Evolutionary conservation across 2,797 vertebrate genomes (phyloP).

Genomic region (Ambastaia sidthimunki): DNA sequence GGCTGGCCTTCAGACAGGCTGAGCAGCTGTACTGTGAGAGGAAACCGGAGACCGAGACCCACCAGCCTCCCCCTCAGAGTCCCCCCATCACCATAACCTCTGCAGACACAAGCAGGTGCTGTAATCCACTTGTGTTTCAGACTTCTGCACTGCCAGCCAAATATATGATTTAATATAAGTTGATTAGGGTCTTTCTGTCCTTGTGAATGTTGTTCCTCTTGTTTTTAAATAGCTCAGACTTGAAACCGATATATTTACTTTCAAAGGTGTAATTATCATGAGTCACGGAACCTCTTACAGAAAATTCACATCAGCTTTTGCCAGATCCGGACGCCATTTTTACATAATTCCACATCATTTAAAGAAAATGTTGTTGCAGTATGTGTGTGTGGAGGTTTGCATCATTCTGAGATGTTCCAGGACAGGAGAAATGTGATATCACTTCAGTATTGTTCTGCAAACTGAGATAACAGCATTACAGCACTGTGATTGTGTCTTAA

Average conservation of each 20-base stretch:
- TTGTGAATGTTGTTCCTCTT: too few relatives aligned
- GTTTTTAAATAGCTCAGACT: neutral
- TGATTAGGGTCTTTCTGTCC: neutral
- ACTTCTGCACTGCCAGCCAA: neutral
- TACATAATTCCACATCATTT: too few relatives aligned
- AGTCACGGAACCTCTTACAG: neutral
- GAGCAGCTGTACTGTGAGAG: slow-evolving; percentile 89
- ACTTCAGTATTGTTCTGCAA: neutral
- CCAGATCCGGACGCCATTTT: too few relatives aligned
- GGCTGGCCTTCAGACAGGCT: slow-evolving; percentile 90
- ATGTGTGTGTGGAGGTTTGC: neutral
- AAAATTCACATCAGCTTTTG: neutral
- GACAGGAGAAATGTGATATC: neutral
- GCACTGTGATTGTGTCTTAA: slow-evolving; percentile 6
- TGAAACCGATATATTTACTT: neutral
- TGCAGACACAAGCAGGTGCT: slow-evolving; percentile 88
- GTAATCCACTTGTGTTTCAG: neutral
- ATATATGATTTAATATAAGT: neutral
- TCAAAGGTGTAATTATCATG: neutral
- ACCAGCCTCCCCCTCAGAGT: slow-evolving; percentile 87
- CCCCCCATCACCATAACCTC: slow-evolving; percentile 92
- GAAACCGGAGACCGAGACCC: slow-evolving; percentile 81
- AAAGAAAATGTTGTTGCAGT: too few relatives aligned
- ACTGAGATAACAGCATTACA: neutral
- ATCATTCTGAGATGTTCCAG: neutral